Evolutionary conservation across 35 echinoderm and acorn worm species (phyloP).

Genomic region (Apostichopus parvimensis): DNA sequence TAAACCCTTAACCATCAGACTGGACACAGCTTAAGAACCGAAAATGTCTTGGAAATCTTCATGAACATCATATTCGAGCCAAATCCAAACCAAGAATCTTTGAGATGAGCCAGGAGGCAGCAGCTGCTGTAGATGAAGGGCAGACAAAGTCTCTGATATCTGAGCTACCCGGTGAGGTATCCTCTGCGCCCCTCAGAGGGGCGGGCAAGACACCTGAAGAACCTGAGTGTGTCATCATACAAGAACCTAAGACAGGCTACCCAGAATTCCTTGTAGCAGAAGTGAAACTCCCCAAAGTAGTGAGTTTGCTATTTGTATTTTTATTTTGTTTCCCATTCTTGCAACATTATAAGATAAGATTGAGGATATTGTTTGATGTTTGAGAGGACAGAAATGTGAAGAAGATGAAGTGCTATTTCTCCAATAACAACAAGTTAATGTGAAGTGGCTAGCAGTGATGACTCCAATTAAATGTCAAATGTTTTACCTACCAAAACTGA

Average conservation of each 20-base stretch:
- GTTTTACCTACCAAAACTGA: too few species aligned
- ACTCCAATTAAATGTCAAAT: too few species aligned
- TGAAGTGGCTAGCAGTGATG: too few species aligned
- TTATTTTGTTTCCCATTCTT: neutral
- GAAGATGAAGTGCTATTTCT: too few species aligned
- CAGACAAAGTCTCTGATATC: slow-evolving; percentile 63
- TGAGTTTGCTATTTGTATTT: slow-evolving; percentile 48
- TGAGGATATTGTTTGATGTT: too few species aligned
- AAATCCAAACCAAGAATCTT: slow-evolving; percentile 95
- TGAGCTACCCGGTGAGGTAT: slow-evolving; percentile 9
- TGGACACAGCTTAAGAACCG: slow-evolving; percentile 87
- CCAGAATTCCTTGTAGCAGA: slow-evolving; percentile 96
- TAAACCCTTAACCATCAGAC: slow-evolving; percentile 30
- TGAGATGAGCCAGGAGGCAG: slow-evolving; percentile 52
- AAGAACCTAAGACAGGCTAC: slow-evolving; percentile 82
- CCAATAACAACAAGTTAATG: too few species aligned
- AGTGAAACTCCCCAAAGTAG: slow-evolving; percentile 89
- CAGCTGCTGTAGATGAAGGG: neutral
- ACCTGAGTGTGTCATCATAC: slow-evolving; percentile 87
- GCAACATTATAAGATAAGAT: too few species aligned
- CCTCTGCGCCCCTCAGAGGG: neutral
- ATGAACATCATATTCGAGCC: slow-evolving; percentile 79
- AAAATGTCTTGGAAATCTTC: slow-evolving; percentile 79
- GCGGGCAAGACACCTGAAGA: slow-evolving; percentile 33
- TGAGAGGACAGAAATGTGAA: too few species aligned